Conservation (phyloP, 2,113 vertebrate genomes). For the Callaeas wilsoni region DNA sequence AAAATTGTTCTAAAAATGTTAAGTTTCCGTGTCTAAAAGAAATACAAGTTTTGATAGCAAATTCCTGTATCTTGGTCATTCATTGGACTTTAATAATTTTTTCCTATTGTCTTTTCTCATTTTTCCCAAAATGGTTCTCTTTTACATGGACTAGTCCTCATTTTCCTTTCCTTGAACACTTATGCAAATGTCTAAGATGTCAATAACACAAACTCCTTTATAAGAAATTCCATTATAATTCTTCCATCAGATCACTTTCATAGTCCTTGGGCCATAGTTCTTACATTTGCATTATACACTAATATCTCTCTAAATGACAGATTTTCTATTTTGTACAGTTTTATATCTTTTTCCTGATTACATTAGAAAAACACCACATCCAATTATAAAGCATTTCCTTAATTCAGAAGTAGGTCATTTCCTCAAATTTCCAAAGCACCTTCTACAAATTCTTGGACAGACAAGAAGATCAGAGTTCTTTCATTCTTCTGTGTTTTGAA, state of each 20-base stretch:
- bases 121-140: not conserved
- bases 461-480: not conserved
- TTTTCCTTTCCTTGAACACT: not conserved
- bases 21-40: not conserved
- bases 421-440: conserved; percentile 21
- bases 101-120: not conserved
- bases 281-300: not conserved
- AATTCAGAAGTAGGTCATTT: conserved; percentile 5
- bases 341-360: not conserved
- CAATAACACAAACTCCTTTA: not conserved
- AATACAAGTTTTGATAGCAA: not conserved
- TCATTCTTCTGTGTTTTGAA: conserved; percentile 31
- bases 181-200: not conserved
- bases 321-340: not conserved
- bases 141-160: not conserved
- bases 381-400: conserved; percentile 43
- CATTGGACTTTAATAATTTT: not conserved
- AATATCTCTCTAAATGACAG: not conserved
- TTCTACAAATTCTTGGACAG: not conserved
- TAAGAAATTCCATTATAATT: conserved; percentile 1
- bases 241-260: not conserved
- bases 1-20: not conserved
- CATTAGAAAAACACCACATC: not conserved
- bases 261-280: not conserved
- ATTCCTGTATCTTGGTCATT: not conserved